These are phyloP conservation scores for Pogonocherus hispidulus DNA, from an alignment of 2,888 invertebrate species.

Conservation along the genomic window DNA sequence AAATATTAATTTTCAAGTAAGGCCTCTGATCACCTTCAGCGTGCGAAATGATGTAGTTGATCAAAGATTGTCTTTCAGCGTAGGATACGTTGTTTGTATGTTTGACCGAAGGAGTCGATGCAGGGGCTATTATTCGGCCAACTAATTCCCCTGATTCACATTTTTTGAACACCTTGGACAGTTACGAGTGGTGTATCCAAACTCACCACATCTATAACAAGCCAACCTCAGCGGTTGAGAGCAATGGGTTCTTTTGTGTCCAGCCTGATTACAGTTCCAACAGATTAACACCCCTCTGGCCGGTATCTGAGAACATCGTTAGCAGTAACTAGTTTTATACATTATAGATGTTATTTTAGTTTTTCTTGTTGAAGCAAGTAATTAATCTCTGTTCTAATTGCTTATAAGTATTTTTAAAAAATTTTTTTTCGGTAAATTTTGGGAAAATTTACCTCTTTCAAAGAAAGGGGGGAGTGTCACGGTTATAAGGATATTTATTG, in stretches of 20 bases:
- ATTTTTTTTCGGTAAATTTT: too few species aligned
- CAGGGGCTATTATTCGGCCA: not conserved
- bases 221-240: not conserved
- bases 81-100: not conserved
- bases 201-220: not conserved
- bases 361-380: too few species aligned
- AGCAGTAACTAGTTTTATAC: too few species aligned
- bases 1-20: constrained; percentile 9
- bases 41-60: constrained; percentile 20
- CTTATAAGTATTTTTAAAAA: too few species aligned
- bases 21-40: constrained; percentile 28
- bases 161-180: not conserved
- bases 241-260: not conserved
- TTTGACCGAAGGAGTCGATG: not conserved
- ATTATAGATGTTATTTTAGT: too few species aligned
- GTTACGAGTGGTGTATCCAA: not conserved
- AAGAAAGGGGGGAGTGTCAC: too few species aligned
- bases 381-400: too few species aligned
- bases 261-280: constrained; percentile 10
- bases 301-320: too few species aligned
- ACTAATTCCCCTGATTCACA: not conserved
- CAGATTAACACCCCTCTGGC: too few species aligned
- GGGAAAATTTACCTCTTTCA: too few species aligned
- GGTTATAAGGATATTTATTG: too few species aligned
- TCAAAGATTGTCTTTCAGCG: not conserved